These are phyloP conservation scores for Meliscaeva auricollis DNA, from an alignment of 2,888 invertebrate genomes.

Conservation along the genomic window DNA sequence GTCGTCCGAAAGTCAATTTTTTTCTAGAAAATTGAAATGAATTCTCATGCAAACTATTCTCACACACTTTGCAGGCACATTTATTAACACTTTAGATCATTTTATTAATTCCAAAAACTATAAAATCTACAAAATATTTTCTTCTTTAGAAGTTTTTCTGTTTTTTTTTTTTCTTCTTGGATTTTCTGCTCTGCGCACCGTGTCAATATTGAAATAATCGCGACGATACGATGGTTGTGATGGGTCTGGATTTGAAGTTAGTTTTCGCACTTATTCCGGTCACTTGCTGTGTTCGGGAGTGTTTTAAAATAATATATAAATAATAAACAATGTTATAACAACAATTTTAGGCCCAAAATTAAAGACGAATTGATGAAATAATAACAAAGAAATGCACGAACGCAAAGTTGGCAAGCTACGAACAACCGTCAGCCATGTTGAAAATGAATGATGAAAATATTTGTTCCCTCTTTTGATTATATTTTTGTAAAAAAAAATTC, in stretches of 20 bases:
- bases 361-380: conserved; percentile 73
- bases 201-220: conserved; percentile 70
- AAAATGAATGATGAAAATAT: conserved; percentile 72
- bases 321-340: conserved; percentile 41
- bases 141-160: conserved; percentile 17
- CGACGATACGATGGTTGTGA: conserved; percentile 48
- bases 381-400: conserved; percentile 76
- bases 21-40: not conserved
- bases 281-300: conserved; percentile 32
- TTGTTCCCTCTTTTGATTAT: conserved; percentile 46
- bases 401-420: conserved; percentile 75
- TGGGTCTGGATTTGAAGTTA: conserved; percentile 19
- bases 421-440: conserved; percentile 77
- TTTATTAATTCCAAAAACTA: too few species aligned
- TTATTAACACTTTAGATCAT: not conserved
- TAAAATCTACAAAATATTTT: conserved; percentile 38
- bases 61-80: not conserved
- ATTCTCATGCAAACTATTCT: not conserved
- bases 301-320: conserved; percentile 41
- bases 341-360: conserved; percentile 49
- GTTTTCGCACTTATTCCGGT: conserved; percentile 34
- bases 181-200: conserved; percentile 62
- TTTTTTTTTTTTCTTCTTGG: conserved; percentile 29
- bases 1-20: conserved; percentile 3
- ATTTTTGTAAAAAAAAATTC: conserved; percentile 45